Percentiles rank a stretch among this genome's conserved stretches.
phyloP scores from a whole-genome alignment of 2,888 invertebrate species.

The Diadromus collaris region DNA sequence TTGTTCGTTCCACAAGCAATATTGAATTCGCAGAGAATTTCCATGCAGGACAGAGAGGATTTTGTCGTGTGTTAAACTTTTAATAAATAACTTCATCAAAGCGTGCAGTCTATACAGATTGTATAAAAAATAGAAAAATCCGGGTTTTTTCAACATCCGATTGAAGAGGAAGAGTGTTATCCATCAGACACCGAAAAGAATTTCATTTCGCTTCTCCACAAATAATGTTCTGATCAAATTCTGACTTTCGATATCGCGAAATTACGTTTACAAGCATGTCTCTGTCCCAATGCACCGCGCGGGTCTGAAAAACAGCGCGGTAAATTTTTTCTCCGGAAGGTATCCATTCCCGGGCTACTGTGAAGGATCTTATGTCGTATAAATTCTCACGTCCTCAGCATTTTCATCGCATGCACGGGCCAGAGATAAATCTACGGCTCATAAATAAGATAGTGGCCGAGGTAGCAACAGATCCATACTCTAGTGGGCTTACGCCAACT shows the following conservation, averaged over 20 bases:
- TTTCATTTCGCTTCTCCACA: not conserved
- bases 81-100: not conserved
- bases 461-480: conserved; percentile 38
- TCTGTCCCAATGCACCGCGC: not conserved
- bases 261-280: not conserved
- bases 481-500: conserved; percentile 53
- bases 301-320: conserved; percentile 44
- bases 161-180: not conserved
- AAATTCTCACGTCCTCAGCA: conserved; percentile 67
- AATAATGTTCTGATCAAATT: not conserved
- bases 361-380: conserved; percentile 60
- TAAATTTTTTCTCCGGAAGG: conserved; percentile 42
- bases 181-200: not conserved
- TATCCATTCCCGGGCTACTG: not conserved
- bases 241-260: not conserved
- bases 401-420: conserved; percentile 60
- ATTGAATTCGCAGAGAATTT: not conserved
- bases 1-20: conserved; percentile 26
- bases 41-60: not conserved
- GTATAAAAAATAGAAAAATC: not conserved
- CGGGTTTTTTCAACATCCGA: not conserved
- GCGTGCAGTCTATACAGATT: not conserved
- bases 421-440: conserved; percentile 69
- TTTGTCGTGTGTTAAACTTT: not conserved
- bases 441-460: conserved; percentile 69